These are phyloP conservation scores for Arctopsyche grandis DNA, from an alignment of 1,140 invertebrate genomes.

Conservation along the genomic window DNA sequence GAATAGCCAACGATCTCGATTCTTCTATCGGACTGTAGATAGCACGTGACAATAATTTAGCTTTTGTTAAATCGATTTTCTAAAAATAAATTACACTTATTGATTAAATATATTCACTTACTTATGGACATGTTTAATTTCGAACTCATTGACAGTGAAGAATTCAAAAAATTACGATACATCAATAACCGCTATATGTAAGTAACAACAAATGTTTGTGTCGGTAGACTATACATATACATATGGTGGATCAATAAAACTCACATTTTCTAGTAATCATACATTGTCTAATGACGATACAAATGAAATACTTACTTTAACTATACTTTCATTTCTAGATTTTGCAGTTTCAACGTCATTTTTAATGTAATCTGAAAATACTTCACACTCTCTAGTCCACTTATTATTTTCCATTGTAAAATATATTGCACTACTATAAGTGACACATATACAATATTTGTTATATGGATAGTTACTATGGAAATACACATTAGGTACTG, in stretches of 20 bases:
- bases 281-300: neutral
- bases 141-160: no score
- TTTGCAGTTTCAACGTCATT: conserved; percentile 33
- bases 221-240: no score
- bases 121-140: no score
- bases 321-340: conserved; percentile 31
- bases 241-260: no score
- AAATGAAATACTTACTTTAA: conserved; percentile 20
- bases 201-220: no score
- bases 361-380: conserved; percentile 29
- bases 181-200: no score
- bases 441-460: no score
- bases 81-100: conserved; percentile 25
- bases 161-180: no score
- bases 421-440: no score
- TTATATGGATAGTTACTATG: neutral
- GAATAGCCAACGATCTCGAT: conserved; percentile 31
- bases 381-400: neutral
- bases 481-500: no score
- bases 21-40: conserved; percentile 48
- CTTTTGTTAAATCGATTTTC: conserved; percentile 43
- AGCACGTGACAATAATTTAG: conserved; percentile 48
- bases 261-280: neutral
- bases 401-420: neutral
- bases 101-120: neutral